Evolutionary conservation across 2,888 invertebrate species (phyloP).

Genomic region (Abrostola triplasia): DNA sequence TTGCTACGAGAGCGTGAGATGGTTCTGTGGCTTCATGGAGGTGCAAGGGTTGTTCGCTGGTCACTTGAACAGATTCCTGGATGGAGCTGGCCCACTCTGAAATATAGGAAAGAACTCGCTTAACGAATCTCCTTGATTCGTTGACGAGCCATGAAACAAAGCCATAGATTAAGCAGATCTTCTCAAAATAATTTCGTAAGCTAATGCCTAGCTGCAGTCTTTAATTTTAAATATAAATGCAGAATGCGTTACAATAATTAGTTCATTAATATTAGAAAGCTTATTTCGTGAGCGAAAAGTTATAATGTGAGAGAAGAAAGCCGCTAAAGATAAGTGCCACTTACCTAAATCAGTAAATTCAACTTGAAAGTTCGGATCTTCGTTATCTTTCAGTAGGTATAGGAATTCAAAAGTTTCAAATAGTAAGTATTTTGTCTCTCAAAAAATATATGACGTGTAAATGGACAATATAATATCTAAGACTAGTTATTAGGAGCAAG

Average conservation of each 20-base stretch:
- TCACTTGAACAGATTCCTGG: constrained; percentile 56
- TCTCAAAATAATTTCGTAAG: not conserved
- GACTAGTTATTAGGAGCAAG: no score
- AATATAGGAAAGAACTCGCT: constrained; percentile 75
- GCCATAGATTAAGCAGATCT: constrained; percentile 41
- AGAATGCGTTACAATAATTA: no score
- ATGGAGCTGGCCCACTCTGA: constrained; percentile 69
- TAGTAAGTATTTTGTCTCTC: no score
- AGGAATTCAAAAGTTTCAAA: no score
- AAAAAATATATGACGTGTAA: no score
- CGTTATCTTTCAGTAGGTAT: no score
- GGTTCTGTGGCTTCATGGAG: constrained; percentile 58
- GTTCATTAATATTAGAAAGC: not conserved
- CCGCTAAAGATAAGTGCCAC: constrained; percentile 1
- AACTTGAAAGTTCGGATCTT: no score
- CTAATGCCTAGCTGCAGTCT: not conserved
- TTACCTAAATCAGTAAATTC: not conserved
- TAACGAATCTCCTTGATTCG: constrained; percentile 73
- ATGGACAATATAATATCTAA: no score
- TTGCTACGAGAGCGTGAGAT: constrained; percentile 53
- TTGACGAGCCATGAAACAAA: constrained; percentile 54
- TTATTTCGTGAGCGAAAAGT: not conserved
- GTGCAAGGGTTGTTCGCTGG: constrained; percentile 61
- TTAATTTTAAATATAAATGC: not conserved
- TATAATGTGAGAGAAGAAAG: not conserved